These are phyloP conservation scores for Chelon auratus DNA, from an alignment of 2,797 vertebrate genomes.

Conservation along the genomic window DNA sequence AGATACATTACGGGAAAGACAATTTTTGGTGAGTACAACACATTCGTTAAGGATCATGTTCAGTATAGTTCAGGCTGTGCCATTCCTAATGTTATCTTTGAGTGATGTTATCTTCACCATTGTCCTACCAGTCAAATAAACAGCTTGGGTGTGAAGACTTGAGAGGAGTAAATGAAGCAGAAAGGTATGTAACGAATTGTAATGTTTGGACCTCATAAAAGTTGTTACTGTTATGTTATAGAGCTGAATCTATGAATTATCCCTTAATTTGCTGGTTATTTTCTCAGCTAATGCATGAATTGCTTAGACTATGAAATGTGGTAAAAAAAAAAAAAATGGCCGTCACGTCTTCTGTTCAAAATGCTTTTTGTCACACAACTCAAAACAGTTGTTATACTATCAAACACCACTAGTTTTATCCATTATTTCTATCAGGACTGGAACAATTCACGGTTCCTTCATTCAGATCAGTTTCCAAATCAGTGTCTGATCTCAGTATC, in stretches of 20 bases:
- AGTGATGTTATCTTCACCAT: constrained; percentile 5
- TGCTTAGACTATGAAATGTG: too few species aligned
- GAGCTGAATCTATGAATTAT: background rate
- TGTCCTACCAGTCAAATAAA: constrained; percentile 74
- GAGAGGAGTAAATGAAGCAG: constrained; percentile 72
- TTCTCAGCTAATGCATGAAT: too few species aligned
- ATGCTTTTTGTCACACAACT: too few species aligned
- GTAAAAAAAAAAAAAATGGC: too few species aligned
- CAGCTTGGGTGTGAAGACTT: constrained; percentile 71
- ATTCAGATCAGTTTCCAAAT: too few species aligned
- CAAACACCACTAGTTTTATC: too few species aligned
- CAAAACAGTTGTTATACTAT: too few species aligned
- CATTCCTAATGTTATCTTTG: background rate
- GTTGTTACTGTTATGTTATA: background rate
- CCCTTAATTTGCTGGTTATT: too few species aligned
- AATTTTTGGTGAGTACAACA: constrained; percentile 80
- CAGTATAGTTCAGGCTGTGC: background rate
- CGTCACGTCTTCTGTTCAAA: too few species aligned
- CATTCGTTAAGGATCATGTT: background rate
- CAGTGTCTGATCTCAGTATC: too few species aligned
- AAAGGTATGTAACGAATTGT: constrained; percentile 74
- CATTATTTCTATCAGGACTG: too few species aligned
- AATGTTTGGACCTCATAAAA: background rate
- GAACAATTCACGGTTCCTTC: too few species aligned
- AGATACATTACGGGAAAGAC: constrained; percentile 72